Base-by-base conservation (phyloP, 2,888 invertebrate genomes). In the Seira ritae region DNA sequence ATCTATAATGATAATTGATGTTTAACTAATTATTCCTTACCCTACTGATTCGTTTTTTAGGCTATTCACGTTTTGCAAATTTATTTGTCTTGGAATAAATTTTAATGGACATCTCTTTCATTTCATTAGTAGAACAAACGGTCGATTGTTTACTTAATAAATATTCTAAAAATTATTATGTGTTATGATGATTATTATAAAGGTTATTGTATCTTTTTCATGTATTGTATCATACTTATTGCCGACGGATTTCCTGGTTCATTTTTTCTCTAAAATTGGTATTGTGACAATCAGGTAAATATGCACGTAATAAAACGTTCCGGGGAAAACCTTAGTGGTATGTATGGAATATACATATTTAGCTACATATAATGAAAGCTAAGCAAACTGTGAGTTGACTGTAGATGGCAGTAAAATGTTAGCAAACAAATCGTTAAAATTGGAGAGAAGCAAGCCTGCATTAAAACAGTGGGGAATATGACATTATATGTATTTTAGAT, bases 211-310 rank as follows among this genome's bases (percentile, higher is more conserved):
- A 62, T 69, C 46, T 50, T 76, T 76, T 70, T 77, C 42, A 55
- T 19, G 50, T 24, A 50, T 23, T 80, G 73, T 80, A 80, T 80
- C 79, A 67, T 22, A 66, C 8, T 72, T 80, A 73, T 80, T 80
- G 79, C 79, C 72, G 79, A 80, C 79, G 79, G 79, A 80, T 80
- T 72, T 79, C 72, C 79, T 79, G 79, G 79, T 79, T 72, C 46
- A 67, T 71, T 78, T 46, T 67, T 19, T 69, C 17, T 15, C 2
- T 55, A 42, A 23, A 75, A 12, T 42, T 71, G 50, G 66, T 55
- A 55, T 37, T 66, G 50, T 50, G 17, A 22, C 62, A 72, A 72
- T 79, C 79, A 79, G 79, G 79, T 79, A 79, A 79, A 79, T 31
- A 67, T 17, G 75, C 65, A 67, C 24, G 67, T 66, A 66, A 19